Base-by-base conservation (phyloP, 2,888 invertebrate genomes). In the Cerastis leucographa region DNA sequence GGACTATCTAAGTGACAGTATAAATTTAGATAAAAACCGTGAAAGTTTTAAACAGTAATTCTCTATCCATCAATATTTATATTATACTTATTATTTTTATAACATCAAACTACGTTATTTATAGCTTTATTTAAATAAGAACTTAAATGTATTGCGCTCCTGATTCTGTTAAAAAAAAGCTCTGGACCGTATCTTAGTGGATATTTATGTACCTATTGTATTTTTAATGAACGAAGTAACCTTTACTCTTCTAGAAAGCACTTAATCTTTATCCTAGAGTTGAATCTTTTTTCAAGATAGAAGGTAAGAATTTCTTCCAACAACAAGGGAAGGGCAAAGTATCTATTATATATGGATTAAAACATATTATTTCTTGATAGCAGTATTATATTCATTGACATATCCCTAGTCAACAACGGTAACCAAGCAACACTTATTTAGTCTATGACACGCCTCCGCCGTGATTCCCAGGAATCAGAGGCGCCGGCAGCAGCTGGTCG, bases 161-260 rank as follows among this genome's bases (percentile, higher is more conserved):
- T 22, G 35, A 62, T 40, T 62, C 22, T 42, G n/a, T 64, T 42
- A n/a, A 42, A 22, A 42, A 22, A 62, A 62, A n/a, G n/a, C n/a
- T 42, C 8, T 14, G 42, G 64, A 40, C n/a, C 42, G n/a, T 64
- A n/a, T n/a, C 64, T 64, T n/a, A 42, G 42, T 42, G n/a, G 64
- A 25, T 64, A 64, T 64, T 64, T n/a, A 64, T n/a, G 64, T 42
- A 42, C 64, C 8, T 64, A 64, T n/a, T 42, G 42, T 5, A n/a
- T 42, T 64, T 42, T 64, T 64, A 64, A 42, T 64, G 64, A 42
- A 8, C 42, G 8, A n/a, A n/a, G 42, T 42, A 42, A 64, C 14
- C n/a, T 62, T 40, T 14, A 42, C 14, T 14, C 7, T 8, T 42
- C n/a, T 1, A n/a, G n/a, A 22, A 62, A 25, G 2, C 2, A 25